A percentile compares a stretch with the other conserved stretches of the same genome.
phyloP scores from a whole-genome alignment of 1,140 invertebrate genomes.

The Caenorhabditis tropicalis region DNA sequence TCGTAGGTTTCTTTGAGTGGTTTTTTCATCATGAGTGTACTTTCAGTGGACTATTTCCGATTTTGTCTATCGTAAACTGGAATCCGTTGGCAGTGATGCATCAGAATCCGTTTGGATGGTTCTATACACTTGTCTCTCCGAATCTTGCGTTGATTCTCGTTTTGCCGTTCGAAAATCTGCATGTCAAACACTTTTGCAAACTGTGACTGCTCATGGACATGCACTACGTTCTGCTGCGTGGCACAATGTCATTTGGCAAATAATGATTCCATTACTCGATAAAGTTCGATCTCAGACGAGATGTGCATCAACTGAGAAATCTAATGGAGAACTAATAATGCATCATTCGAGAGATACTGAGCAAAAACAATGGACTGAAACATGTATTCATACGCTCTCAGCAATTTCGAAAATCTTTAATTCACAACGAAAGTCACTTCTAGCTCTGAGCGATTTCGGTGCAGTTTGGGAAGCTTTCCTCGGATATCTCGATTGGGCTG shows the following conservation, averaged over 20 bases:
- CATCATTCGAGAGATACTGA: conserved; percentile 98
- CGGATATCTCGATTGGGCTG: conserved; percentile 50
- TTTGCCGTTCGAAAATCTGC: conserved; percentile 97
- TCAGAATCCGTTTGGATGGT: conserved; percentile 68
- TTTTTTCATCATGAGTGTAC: conserved; percentile 43
- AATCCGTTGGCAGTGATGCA: conserved; percentile 42
- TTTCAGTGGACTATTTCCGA: conserved; percentile 72
- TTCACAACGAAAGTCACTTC: conserved; percentile 63
- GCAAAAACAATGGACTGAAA: conserved; percentile 98
- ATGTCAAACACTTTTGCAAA: conserved; percentile 96
- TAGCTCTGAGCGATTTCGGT: conserved; percentile 62
- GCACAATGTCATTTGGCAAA: conserved; percentile 74
- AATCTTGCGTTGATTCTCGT: conserved; percentile 90
- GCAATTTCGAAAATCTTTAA: conserved; percentile 71
- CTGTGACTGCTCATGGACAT: conserved; percentile 89
- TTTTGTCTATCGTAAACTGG: conserved; percentile 60
- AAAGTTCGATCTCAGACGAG: conserved; percentile 88
- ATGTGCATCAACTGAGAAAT: conserved; percentile 88
- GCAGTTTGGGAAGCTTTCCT: conserved; percentile 61
- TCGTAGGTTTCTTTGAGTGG: conserved; percentile 77
- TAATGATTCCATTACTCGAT: conserved; percentile 92
- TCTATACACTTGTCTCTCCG: conserved; percentile 75
- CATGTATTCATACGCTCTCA: conserved; percentile 76
- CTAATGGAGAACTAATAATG: conserved; percentile 81
- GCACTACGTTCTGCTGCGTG: conserved; percentile 64